Conservation (phyloP, 1,140 invertebrate species). For the Arctopsyche grandis region DNA sequence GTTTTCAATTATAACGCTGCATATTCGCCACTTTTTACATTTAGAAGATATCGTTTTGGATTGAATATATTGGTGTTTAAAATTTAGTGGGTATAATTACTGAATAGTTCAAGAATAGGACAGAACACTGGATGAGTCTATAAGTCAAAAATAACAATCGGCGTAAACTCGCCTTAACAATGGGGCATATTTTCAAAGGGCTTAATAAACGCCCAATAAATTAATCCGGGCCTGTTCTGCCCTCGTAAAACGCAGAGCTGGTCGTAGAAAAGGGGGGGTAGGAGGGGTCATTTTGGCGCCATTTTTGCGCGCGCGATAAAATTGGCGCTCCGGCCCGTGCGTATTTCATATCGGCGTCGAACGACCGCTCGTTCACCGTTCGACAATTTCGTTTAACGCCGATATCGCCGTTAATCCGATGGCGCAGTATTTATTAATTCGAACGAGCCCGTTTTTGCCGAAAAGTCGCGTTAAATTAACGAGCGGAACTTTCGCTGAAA, state of each 20-base stretch:
- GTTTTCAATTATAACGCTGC: no score
- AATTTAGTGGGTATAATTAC: no score
- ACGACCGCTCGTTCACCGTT: not conserved
- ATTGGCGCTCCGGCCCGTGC: constrained; percentile 6
- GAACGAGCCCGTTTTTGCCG: no score
- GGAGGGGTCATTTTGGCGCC: not conserved
- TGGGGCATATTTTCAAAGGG: not conserved
- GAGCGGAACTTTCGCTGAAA: no score
- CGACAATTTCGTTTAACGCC: constrained; percentile 11
- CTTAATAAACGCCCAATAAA: constrained; percentile 30
- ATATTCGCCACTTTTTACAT: no score
- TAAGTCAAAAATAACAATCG: constrained; percentile 24
- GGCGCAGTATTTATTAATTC: not conserved
- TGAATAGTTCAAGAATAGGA: no score
- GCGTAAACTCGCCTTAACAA: constrained; percentile 6
- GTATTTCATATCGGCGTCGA: constrained; percentile 15
- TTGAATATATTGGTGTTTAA: no score
- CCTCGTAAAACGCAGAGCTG: not conserved
- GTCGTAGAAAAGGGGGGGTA: no score
- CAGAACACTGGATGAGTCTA: not conserved
- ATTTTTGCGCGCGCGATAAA: not conserved
- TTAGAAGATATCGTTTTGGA: no score
- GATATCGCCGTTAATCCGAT: not conserved
- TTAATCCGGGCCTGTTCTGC: not conserved
- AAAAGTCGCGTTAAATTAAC: no score